Evolutionary conservation across 2,888 invertebrate species (phyloP), one percentile per base, ranked within the genome.

Genomic region (Hirtodrosophila trivittata): DNA sequence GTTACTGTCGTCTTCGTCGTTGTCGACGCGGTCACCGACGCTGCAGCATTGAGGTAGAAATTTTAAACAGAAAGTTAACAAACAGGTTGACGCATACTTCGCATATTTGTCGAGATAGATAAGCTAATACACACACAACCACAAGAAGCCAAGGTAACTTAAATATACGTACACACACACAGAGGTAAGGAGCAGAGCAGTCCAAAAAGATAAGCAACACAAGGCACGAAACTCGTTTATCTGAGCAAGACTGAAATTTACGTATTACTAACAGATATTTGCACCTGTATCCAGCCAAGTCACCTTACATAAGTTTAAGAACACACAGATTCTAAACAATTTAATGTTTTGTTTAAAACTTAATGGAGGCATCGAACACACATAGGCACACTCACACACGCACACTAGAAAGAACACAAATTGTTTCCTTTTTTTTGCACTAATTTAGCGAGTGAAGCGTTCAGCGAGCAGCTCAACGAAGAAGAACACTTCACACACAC

Each of bases 1-100:
- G 56, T 30, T 39, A 41, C 12, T 13, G n/a, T 8, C 37, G 21
- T 16, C 32, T 35, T 8, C 21, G 41, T 43, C 41, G 50, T 10
- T 46, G 25, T n/a, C 47, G 66, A 67, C 52, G 58, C 63, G 67
- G 50, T 67, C 58, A 72, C 26, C 67, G 52, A 46, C 52, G 58
- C 47, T 49, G 39, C 42, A 56, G 35, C 65, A 63, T 63, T 69
- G 69, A 65, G 57, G 73, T 78, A 68, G 72, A 86, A 81, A 83
- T 77, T 75, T 81, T 65, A 35, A 83, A 71, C 82, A 73, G 77
- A 83, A 83, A 75, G 86, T 85, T 74, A 74, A 75, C 73, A 83
- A 83, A 83, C 87, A 72, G 86, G 87, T 83, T 87, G 83, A 87
- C 87, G 82, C 83, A 85, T 87, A 69, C 76, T 74, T 85, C 73